A percentile compares a stretch with the other conserved stretches of the same genome.
phyloP scores from a whole-genome alignment of 2,113 vertebrate species.

The Odontesthes bonariensis region DNA sequence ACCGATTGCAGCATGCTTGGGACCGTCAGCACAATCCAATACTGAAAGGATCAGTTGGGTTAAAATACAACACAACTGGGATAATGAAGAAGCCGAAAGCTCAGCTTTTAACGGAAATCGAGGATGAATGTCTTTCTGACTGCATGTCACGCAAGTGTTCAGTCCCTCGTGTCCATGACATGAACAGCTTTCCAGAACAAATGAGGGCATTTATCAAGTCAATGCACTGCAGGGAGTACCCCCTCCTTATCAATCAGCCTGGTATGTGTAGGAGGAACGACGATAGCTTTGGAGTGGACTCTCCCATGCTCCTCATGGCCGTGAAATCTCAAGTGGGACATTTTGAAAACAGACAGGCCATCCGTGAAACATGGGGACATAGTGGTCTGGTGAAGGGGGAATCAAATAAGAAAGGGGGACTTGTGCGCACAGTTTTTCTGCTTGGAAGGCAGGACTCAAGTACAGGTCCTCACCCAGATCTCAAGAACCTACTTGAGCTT shows the following conservation, averaged over 20 bases:
- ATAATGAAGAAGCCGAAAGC: slow-evolving; percentile 8
- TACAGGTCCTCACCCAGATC: slow-evolving; percentile 79
- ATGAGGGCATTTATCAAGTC: slow-evolving; percentile 81
- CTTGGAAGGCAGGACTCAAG: slow-evolving; percentile 81
- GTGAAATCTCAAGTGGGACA: slow-evolving; percentile 84
- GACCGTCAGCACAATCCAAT: slow-evolving; percentile 82
- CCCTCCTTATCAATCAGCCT: slow-evolving; percentile 79
- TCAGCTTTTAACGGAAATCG: not conserved
- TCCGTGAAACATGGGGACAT: slow-evolving; percentile 85
- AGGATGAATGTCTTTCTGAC: slow-evolving; percentile 40
- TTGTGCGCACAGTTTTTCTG: slow-evolving; percentile 81
- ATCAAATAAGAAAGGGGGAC: slow-evolving; percentile 30
- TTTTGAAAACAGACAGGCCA: slow-evolving; percentile 86
- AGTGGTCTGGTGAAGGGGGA: slow-evolving; percentile 70
- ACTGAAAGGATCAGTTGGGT: slow-evolving; percentile 66
- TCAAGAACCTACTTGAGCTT: slow-evolving; percentile 74
- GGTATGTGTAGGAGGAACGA: slow-evolving; percentile 59
- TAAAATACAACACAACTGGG: slow-evolving; percentile 60
- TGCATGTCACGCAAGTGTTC: slow-evolving; percentile 55
- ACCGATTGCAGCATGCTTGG: slow-evolving; percentile 79
- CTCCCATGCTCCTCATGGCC: slow-evolving; percentile 81
- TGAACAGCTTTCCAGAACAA: slow-evolving; percentile 75
- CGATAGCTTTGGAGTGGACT: slow-evolving; percentile 16
- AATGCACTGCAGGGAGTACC: slow-evolving; percentile 83
- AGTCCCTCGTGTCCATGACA: slow-evolving; percentile 48